phyloP scores from a whole-genome alignment of 35 echinoderm and acorn worm genomes.

The Heliocidaris erythrogramma region DNA sequence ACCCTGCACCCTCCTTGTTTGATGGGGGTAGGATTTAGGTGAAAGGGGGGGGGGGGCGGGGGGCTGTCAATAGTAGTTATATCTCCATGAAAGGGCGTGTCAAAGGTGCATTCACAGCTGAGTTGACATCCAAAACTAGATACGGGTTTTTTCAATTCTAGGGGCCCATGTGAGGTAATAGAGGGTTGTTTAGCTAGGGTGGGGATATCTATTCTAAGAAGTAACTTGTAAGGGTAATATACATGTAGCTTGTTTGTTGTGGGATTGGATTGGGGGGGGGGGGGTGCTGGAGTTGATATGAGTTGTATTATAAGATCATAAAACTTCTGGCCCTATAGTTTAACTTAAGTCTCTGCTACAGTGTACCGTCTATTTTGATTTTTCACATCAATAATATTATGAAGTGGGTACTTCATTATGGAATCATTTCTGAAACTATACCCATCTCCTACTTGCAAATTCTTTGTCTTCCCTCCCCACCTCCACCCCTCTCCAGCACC shows the following conservation, averaged over 20 bases:
- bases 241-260: too few species aligned
- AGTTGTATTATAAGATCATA: too few species aligned
- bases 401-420: background rate
- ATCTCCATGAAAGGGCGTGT: background rate
- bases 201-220: background rate
- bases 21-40: background rate
- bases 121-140: background rate
- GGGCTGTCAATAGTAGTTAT: background rate
- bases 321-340: too few species aligned
- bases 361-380: too few species aligned
- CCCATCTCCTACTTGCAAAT: background rate
- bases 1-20: background rate
- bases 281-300: too few species aligned
- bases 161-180: background rate
- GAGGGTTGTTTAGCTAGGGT: background rate
- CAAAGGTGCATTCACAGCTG: background rate
- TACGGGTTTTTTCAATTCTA: background rate
- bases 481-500: too few species aligned
- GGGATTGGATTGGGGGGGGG: too few species aligned
- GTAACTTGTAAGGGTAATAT: background rate
- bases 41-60: too few species aligned
- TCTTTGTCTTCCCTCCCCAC: background rate
- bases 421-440: background rate
- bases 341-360: too few species aligned
- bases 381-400: too few species aligned